These are phyloP conservation scores for Lepus oiostolus DNA, from an alignment of 2,797 vertebrate species.

Conservation along the genomic window DNA sequence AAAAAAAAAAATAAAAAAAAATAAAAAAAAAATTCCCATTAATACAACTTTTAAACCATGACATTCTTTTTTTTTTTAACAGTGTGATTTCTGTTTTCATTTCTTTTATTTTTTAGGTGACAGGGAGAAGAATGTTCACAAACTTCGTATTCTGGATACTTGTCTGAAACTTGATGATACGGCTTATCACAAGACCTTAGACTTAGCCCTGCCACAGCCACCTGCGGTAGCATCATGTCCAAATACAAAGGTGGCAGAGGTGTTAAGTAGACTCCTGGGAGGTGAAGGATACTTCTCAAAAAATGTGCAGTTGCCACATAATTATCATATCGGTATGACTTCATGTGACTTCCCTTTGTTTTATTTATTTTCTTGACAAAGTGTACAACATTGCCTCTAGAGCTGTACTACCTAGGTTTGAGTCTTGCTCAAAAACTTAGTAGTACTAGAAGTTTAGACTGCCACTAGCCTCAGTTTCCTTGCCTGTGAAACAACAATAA, in stretches of 20 bases:
- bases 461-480: background rate
- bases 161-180: slow-evolving; percentile 92
- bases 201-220: slow-evolving; percentile 58
- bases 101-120: slow-evolving; percentile 83
- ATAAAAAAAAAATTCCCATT: no score
- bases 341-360: background rate
- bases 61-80: slow-evolving; percentile 11
- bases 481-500: background rate
- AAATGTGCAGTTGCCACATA: slow-evolving; percentile 86
- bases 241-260: slow-evolving; percentile 76
- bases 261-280: slow-evolving; percentile 86
- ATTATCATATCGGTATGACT: slow-evolving; percentile 89
- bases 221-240: background rate
- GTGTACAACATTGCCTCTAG: background rate
- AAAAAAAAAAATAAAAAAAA: no score
- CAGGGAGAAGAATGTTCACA: slow-evolving; percentile 78
- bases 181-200: slow-evolving; percentile 72
- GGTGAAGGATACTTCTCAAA: slow-evolving; percentile 81
- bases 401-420: background rate
- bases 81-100: background rate
- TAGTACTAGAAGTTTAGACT: background rate
- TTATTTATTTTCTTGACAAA: background rate
- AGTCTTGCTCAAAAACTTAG: background rate
- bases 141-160: slow-evolving; percentile 89
- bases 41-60: background rate